Evolutionary conservation across 1,140 invertebrate genomes (phyloP), one percentile per base, ranked within the genome.

Genomic region (Diachasmimorpha longicaudata): DNA sequence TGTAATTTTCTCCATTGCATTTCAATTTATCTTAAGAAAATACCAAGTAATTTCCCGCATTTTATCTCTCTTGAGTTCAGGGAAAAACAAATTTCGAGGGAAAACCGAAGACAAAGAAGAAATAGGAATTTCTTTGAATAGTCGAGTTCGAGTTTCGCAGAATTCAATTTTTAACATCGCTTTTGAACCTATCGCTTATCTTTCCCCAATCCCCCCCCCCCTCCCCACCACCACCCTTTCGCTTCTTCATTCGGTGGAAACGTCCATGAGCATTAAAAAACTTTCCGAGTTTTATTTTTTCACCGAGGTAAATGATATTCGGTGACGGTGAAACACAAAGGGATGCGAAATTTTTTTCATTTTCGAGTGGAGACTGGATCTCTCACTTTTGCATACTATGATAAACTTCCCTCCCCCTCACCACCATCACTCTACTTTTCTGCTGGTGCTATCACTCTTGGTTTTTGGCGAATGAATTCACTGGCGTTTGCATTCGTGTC

Each of bases 321-420:
- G 58, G 23, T 25, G 58, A 63, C 58, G 58, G 58, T n/a, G 21
- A 10, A 21, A 21, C 21, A 25, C 58, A 63, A 63, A 63, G 58
- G 19, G 23, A 63, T 14, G 58, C 19, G 58, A 25, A 13, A 63
- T 25, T 16, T 16, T 63, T 63, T 63, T 63, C 58, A 63, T 63
- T 63, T 63, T 63, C 58, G 23, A 63, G 58, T 63, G 21, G 11
- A 9, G 21, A 10, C 48, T 16, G 6, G 5, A 21, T 21, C 48
- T 55, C 48, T 16, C 48, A 55, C n/a, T 55, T 55, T 55, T 44
- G 67, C 58, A 69, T 68, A 39, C 68, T 52, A 23, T 75, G 69
- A 25, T 68, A 42, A 25, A 58, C 48, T 58, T 63, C 9, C 14
- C 23, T 16, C 21, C 72, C 52, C 21, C 4, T 25, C 25, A 6